These are phyloP conservation scores for Scaptomyza hsui DNA, from an alignment of 1,140 invertebrate genomes.

Conservation along the genomic window DNA sequence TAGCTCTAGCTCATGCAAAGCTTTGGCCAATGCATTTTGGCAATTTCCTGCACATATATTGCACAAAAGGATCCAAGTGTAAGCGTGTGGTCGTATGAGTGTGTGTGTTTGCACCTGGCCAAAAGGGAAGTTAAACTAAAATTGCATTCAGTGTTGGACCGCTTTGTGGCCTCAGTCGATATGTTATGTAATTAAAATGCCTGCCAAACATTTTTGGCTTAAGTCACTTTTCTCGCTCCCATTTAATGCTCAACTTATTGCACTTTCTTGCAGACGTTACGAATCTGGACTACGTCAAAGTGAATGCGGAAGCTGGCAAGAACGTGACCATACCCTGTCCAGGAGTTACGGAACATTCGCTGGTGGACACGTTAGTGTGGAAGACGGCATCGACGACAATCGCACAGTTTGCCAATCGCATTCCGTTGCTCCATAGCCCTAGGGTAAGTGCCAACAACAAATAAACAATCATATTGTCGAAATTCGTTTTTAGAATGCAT, in stretches of 20 bases:
- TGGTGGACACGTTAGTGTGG: slow-evolving; percentile 88
- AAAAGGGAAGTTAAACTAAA: slow-evolving; percentile 1
- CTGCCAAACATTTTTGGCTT: slow-evolving; percentile 67
- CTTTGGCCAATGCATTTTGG: slow-evolving; percentile 58
- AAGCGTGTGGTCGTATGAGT: slow-evolving; percentile 20
- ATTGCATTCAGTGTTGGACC: slow-evolving; percentile 4
- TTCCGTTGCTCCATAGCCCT: slow-evolving; percentile 81
- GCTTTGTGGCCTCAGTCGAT: slow-evolving; percentile 43
- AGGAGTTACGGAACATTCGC: slow-evolving; percentile 87
- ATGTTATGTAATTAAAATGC: slow-evolving; percentile 81
- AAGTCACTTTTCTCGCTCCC: slow-evolving; percentile 39
- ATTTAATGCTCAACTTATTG: not conserved
- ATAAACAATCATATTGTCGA: not conserved
- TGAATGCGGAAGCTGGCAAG: slow-evolving; percentile 87
- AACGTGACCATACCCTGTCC: slow-evolving; percentile 88
- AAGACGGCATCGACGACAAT: slow-evolving; percentile 83
- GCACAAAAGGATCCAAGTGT: slow-evolving; percentile 57
- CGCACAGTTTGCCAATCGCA: slow-evolving; percentile 83
- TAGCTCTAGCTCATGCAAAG: not conserved
- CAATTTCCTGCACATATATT: slow-evolving; percentile 81
- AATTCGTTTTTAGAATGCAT: not conserved
- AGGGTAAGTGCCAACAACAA: slow-evolving; percentile 64
- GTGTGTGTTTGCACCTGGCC: slow-evolving; percentile 11
- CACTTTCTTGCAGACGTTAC: slow-evolving; percentile 84
- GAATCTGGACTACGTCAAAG: slow-evolving; percentile 85